Conservation (phyloP, 2,113 vertebrate species). For the Gasterosteus nipponicus region DNA sequence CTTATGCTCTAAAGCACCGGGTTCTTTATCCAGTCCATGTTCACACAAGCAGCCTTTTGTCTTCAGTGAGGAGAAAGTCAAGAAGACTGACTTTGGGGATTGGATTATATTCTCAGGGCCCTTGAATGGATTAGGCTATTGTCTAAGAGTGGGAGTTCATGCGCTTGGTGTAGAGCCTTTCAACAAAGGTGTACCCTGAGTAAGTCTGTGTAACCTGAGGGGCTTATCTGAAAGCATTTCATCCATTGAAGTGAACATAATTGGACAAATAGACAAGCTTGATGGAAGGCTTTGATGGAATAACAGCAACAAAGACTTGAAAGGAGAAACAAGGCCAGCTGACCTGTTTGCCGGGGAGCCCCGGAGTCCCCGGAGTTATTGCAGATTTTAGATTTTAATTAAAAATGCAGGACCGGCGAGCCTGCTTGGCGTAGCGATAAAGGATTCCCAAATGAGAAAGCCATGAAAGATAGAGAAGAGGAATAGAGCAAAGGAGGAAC, state of each 20-base stretch:
- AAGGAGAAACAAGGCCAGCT: constrained; percentile 48
- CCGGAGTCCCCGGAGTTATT: constrained; percentile 70
- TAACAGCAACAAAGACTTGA: constrained; percentile 50
- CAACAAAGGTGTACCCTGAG: constrained; percentile 41
- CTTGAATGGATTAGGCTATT: constrained; percentile 67
- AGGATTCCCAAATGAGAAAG: constrained; percentile 71
- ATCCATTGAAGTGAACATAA: constrained; percentile 55
- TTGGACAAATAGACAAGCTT: constrained; percentile 50
- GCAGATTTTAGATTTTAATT: constrained; percentile 79
- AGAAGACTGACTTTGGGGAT: constrained; percentile 64
- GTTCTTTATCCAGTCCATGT: constrained; percentile 60
- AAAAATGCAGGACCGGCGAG: constrained; percentile 66
- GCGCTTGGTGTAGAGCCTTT: constrained; percentile 38
- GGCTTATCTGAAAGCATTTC: constrained; percentile 47
- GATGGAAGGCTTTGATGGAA: constrained; percentile 61
- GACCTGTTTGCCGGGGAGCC: constrained; percentile 66
- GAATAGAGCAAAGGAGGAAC: constrained; percentile 59
- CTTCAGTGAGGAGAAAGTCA: constrained; percentile 68
- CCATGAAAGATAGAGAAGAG: constrained; percentile 66
- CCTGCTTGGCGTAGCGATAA: constrained; percentile 73
- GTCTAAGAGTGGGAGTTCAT: constrained; percentile 41
- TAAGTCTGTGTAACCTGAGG: constrained; percentile 49
- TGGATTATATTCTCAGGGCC: constrained; percentile 67
- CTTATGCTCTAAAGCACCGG: constrained; percentile 40
- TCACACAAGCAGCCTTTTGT: constrained; percentile 73